Conservation (phyloP, 2,888 invertebrate genomes). For the Marasmarcha lunaedactyla region DNA sequence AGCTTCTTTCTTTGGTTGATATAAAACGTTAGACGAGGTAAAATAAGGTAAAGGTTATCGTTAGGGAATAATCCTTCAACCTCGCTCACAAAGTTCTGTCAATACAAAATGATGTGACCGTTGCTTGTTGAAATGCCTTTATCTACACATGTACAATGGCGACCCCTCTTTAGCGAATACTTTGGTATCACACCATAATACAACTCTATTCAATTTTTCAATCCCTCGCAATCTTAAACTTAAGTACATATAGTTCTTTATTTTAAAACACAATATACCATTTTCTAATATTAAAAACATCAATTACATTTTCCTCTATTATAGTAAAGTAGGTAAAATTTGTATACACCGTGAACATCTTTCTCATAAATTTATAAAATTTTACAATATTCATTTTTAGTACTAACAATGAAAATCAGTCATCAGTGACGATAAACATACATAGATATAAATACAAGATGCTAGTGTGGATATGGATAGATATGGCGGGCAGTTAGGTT, state of each 20-base stretch:
- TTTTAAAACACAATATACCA: slow-evolving; percentile 1
- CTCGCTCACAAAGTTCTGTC: too few relatives aligned
- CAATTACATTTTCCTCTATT: slow-evolving; percentile 29
- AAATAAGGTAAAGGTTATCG: too few relatives aligned
- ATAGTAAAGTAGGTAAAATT: slow-evolving; percentile 26
- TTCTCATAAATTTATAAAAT: slow-evolving; percentile 45
- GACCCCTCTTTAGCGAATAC: too few relatives aligned
- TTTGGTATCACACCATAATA: background rate
- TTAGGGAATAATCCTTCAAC: too few relatives aligned
- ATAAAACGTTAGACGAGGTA: too few relatives aligned
- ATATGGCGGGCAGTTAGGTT: slow-evolving; percentile 30
- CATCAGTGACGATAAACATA: slow-evolving; percentile 35
- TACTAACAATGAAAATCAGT: slow-evolving; percentile 62
- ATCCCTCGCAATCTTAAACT: slow-evolving; percentile 3
- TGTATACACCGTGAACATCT: slow-evolving; percentile 41
- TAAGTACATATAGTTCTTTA: background rate
- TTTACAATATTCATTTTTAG: slow-evolving; percentile 27
- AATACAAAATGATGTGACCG: too few relatives aligned
- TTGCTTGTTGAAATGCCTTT: too few relatives aligned
- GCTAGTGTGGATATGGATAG: slow-evolving; percentile 24
- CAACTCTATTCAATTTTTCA: slow-evolving; percentile 1
- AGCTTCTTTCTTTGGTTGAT: too few relatives aligned
- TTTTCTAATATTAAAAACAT: slow-evolving; percentile 26
- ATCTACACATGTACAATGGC: too few relatives aligned
- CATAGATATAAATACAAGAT: background rate